Conservation (phyloP, 1,140 invertebrate genomes). For the Protaetia brevitarsis region DNA sequence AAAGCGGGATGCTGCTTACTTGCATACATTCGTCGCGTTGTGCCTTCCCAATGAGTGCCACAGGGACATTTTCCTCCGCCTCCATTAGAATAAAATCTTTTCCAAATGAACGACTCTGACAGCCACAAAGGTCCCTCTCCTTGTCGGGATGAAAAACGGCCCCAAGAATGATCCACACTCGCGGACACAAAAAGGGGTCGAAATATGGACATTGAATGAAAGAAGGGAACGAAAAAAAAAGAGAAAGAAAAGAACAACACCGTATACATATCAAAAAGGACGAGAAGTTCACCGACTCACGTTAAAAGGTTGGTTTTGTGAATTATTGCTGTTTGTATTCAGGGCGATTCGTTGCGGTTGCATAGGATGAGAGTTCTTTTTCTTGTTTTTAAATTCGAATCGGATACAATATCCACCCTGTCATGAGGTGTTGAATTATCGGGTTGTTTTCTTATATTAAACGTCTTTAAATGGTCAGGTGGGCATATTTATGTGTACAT, state of each 20-base stretch:
- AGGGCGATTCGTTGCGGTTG: conserved; percentile 18
- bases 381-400: conserved; percentile 10
- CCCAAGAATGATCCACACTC: conserved; percentile 4
- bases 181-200: conserved; percentile 12
- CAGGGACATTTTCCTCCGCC: conserved; percentile 1
- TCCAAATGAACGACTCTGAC: conserved; percentile 16
- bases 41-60: background rate
- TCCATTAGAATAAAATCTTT: conserved; percentile 16
- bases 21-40: background rate
- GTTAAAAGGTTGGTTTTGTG: conserved; percentile 20
- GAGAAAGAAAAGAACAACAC: too few species aligned
- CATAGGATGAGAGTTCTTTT: background rate
- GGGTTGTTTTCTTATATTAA: conserved; percentile 17
- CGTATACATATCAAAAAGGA: conserved; percentile 5
- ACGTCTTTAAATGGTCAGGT: background rate
- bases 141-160: conserved; percentile 6
- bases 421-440: conserved; percentile 11
- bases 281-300: conserved; percentile 5
- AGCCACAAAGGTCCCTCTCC: conserved; percentile 8
- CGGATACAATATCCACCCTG: background rate
- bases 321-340: conserved; percentile 23
- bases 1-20: too few species aligned
- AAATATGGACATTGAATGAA: conserved; percentile 13
- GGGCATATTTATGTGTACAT: too few species aligned
- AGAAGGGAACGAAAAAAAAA: background rate